Evolutionary conservation across 2,113 vertebrate genomes (phyloP).

Genomic region (Cyanocitta stelleri): DNA sequence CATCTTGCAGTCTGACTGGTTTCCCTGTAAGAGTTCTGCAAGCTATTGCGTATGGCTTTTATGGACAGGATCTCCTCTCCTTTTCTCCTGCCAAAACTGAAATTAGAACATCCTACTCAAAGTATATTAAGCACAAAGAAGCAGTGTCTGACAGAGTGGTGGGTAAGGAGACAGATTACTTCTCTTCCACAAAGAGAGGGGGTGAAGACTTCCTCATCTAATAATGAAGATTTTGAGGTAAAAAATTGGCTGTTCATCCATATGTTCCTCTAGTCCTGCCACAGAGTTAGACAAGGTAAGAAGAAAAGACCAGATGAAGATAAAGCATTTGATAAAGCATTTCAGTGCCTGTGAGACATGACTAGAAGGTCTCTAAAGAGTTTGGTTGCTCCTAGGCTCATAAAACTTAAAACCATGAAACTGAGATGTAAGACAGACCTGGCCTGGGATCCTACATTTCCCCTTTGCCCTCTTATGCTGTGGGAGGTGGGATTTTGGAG

Average conservation of each 20-base stretch:
- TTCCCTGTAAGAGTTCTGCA: slow-evolving; percentile 9
- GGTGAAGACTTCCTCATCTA: neutral
- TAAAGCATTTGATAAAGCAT: neutral
- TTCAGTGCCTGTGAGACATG: neutral
- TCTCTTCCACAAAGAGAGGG: neutral
- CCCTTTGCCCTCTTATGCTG: neutral
- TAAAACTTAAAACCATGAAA: neutral
- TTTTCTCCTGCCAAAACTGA: neutral
- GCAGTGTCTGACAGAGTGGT: neutral
- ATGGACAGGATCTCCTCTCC: neutral
- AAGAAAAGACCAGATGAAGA: neutral
- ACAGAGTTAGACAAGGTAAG: neutral
- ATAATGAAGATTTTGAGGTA: neutral
- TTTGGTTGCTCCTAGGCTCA: neutral
- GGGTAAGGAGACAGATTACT: neutral
- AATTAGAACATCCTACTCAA: neutral
- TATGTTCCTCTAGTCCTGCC: neutral
- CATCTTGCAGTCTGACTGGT: neutral
- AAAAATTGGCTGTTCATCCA: neutral
- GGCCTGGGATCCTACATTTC: neutral
- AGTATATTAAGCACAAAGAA: neutral
- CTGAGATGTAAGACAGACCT: neutral
- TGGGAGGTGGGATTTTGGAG: neutral
- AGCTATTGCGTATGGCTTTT: neutral
- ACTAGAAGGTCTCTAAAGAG: neutral